These are phyloP conservation scores for Columba livia DNA, from an alignment of 2,113 vertebrate genomes.

Conservation along the genomic window DNA sequence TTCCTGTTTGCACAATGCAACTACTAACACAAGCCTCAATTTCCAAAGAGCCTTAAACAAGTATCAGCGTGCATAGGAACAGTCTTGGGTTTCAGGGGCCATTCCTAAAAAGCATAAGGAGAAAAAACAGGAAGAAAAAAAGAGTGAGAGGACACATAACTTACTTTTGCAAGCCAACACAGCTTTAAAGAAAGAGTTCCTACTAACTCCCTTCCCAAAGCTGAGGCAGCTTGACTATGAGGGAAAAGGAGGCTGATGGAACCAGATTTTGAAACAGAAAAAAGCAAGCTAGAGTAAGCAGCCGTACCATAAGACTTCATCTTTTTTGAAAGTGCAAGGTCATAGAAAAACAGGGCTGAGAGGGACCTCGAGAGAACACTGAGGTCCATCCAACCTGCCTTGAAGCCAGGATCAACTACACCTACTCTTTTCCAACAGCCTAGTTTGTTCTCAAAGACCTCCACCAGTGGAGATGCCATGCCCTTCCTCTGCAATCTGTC, in stretches of 20 bases:
- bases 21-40: not conserved
- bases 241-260: not conserved
- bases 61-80: not conserved
- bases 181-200: constrained; percentile 12
- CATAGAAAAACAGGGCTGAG: constrained; percentile 1
- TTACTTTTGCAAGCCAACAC: not conserved
- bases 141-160: not conserved
- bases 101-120: not conserved
- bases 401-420: constrained; percentile 10
- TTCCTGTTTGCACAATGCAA: not conserved
- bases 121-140: not conserved
- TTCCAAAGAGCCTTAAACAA: not conserved
- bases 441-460: not conserved
- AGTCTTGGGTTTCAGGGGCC: not conserved
- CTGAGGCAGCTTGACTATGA: not conserved
- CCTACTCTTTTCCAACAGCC: not conserved
- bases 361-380: constrained; percentile 4
- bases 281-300: not conserved
- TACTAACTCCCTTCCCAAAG: constrained; percentile 5
- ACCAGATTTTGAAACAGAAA: not conserved
- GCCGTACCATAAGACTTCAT: not conserved
- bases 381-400: not conserved
- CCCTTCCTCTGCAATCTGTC: not conserved
- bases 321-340: not conserved
- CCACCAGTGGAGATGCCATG: not conserved